Evolutionary conservation across 2,888 invertebrate genomes (phyloP), one percentile per base, ranked within the genome.

Genomic region (Pelosia muscerda): DNA sequence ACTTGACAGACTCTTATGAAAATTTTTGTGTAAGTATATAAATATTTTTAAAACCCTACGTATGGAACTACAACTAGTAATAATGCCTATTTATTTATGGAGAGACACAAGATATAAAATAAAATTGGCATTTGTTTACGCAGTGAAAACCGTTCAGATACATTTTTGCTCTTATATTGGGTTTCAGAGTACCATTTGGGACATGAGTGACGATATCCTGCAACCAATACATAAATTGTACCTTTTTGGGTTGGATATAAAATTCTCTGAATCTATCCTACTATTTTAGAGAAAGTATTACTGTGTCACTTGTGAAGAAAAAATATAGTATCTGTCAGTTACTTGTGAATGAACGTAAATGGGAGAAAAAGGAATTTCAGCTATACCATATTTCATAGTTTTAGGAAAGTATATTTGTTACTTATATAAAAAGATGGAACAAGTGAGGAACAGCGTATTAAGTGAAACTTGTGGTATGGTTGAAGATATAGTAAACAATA

Each of bases 131-230:
- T 28, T 28, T 42, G 28, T 66, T 63, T 59, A 42, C 62, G 19
- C 15, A 55, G 63, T 66, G 60, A 62, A 56, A 65, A 69, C 58
- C 57, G 53, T 54, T 19, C 13, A 62, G 65, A 70, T 53, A 70
- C 64, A 70, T 67, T 61, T 58, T 57, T 55, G 23, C 55, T 63
- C 63, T 63, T 69, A 65, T 62, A 66, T 66, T 63, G 64, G 42
- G 42, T 42, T 42, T 64, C 54, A 28, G 49, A 60, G 65, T 62
- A 22, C 42, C 15, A 57, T 64, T 61, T 26, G 56, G 31, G 31
- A 53, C 64, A 56, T 53, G 49, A 53, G 53, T 61, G 26, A 25
- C 60, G 68, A 69, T 65, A 71, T 58, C 60, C 62, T 57, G 58
- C 26, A 66, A 55, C 49, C 15, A 67, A 72, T 26, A 61, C 56